Evolutionary conservation across 1,140 invertebrate genomes (phyloP).

Genomic region (Grapholita molesta): DNA sequence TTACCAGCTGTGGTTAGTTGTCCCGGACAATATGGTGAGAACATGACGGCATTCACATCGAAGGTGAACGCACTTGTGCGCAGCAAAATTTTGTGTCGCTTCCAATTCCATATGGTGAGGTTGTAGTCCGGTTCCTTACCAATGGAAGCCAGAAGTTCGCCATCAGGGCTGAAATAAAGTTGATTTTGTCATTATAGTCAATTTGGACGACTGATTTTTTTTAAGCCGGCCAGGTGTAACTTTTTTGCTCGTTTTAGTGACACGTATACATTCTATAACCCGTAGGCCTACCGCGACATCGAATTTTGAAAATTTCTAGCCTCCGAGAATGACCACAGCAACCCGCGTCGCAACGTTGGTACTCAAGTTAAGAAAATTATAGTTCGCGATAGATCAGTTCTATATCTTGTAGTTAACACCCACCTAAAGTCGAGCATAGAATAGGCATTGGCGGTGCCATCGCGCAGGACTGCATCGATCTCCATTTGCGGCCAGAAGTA

Average conservation of each 20-base stretch:
- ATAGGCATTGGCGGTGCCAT: constrained; percentile 87
- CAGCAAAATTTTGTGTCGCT: constrained; percentile 84
- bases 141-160: constrained; percentile 88
- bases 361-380: too few species aligned
- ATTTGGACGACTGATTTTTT: too few species aligned
- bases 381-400: too few species aligned
- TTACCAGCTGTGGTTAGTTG: constrained; percentile 87
- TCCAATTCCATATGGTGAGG: constrained; percentile 94
- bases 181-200: too few species aligned
- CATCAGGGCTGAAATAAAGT: constrained; percentile 82
- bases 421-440: constrained; percentile 89
- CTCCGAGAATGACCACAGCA: too few species aligned
- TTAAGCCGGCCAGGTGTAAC: too few species aligned
- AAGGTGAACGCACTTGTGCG: constrained; percentile 89
- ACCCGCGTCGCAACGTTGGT: too few species aligned
- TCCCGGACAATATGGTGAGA: constrained; percentile 87
- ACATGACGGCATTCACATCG: constrained; percentile 87
- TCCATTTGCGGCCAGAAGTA: constrained; percentile 90
- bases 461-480: constrained; percentile 84
- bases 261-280: too few species aligned
- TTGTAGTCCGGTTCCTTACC: constrained; percentile 91
- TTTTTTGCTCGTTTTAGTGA: too few species aligned
- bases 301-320: too few species aligned
- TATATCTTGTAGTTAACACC: too few species aligned
- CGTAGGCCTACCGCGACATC: too few species aligned